phyloP scores from a whole-genome alignment of 1,140 invertebrate genomes.

The Mycetomoellerius zeteki region DNA sequence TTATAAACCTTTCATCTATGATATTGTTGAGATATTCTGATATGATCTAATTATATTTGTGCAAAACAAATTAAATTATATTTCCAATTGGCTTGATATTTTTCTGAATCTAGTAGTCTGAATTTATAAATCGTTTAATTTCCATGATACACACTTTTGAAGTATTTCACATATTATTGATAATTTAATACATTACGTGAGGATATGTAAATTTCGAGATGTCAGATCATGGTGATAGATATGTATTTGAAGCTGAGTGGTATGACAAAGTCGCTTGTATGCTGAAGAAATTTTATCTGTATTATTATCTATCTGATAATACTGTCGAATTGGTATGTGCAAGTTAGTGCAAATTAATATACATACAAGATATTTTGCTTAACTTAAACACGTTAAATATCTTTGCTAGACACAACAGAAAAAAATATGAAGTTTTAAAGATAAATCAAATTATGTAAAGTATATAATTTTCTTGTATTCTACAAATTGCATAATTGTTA shows the following conservation, averaged over 20 bases:
- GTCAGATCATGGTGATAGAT: slow-evolving; percentile 78
- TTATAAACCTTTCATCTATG: not conserved
- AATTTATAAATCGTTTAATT: slow-evolving; percentile 18
- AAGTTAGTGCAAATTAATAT: slow-evolving; percentile 15
- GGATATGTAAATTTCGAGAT: slow-evolving; percentile 63
- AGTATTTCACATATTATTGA: not conserved
- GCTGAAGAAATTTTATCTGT: slow-evolving; percentile 91
- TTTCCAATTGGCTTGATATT: not conserved
- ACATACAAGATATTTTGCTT: not conserved
- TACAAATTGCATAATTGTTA: not conserved
- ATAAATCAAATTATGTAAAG: not conserved
- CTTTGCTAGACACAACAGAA: not conserved
- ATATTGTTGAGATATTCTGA: not conserved
- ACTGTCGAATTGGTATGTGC: slow-evolving; percentile 91
- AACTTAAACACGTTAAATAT: not conserved
- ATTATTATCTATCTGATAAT: slow-evolving; percentile 91
- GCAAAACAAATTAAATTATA: not conserved
- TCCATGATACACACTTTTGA: not conserved
- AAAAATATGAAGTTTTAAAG: not conserved
- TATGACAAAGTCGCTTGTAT: slow-evolving; percentile 92
- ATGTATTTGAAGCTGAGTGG: slow-evolving; percentile 93
- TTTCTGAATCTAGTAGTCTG: not conserved
- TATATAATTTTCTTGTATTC: not conserved
- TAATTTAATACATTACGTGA: slow-evolving; percentile 5
- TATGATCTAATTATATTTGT: not conserved